These are phyloP conservation scores for Mamestra brassicae DNA, from an alignment of 2,888 invertebrate genomes.

Conservation along the genomic window DNA sequence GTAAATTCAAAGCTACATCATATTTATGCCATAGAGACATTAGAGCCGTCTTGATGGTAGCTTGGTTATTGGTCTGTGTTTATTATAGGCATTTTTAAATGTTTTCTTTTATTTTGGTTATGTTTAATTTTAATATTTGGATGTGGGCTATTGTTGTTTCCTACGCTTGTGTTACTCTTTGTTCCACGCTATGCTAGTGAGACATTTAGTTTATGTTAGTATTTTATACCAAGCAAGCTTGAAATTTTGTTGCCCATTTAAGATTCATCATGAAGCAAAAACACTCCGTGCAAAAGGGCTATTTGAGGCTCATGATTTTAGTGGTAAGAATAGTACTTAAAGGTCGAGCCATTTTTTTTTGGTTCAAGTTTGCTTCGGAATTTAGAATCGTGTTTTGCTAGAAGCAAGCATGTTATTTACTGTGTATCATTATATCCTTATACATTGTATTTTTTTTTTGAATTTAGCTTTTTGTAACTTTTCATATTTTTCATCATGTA, in stretches of 20 bases:
- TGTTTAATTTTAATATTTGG: conserved; percentile 17
- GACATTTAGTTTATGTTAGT: neutral
- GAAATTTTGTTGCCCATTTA: neutral
- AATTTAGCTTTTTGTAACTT: conserved; percentile 1
- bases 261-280: neutral
- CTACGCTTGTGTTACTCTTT: conserved; percentile 18
- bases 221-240: conserved; percentile 10
- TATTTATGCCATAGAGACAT: neutral
- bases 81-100: conserved; percentile 1
- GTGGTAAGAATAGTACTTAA: neutral
- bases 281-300: neutral
- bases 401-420: conserved; percentile 36
- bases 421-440: neutral
- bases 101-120: neutral
- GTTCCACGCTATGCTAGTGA: neutral
- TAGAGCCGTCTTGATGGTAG: conserved; percentile 2
- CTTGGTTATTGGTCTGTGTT: conserved; percentile 40
- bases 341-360: neutral
- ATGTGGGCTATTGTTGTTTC: conserved; percentile 19
- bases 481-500: conserved; percentile 15
- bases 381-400: conserved; percentile 16
- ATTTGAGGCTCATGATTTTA: neutral
- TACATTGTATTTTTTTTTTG: neutral
- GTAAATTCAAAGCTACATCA: neutral
- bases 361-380: conserved; percentile 21